Evolutionary conservation across 2,888 invertebrate species (phyloP).

Genomic region (Aspidapion aeneum): DNA sequence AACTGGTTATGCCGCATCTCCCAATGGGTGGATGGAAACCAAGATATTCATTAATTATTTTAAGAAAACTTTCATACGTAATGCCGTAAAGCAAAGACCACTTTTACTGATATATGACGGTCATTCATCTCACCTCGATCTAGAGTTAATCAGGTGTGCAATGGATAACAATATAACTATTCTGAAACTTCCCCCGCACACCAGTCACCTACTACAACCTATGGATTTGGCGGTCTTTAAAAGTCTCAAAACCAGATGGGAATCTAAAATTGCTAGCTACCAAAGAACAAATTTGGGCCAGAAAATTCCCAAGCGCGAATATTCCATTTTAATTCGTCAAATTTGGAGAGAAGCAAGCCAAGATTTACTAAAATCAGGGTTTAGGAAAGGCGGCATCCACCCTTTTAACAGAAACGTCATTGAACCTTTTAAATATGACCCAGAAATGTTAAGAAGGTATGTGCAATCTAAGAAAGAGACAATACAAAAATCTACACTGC

Average conservation of each 20-base stretch:
- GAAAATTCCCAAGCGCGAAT: conserved; percentile 18
- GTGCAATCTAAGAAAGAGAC: too few species aligned
- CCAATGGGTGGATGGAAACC: conserved; percentile 38
- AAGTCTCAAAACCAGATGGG: conserved; percentile 19
- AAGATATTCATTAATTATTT: conserved; percentile 25
- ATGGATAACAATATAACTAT: conserved; percentile 10
- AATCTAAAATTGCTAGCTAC: conserved; percentile 16
- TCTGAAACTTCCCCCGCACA: conserved; percentile 21
- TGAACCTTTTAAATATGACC: conserved; percentile 18
- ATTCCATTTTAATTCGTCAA: conserved; percentile 13
- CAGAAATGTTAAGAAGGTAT: background rate
- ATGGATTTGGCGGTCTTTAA: conserved; percentile 22
- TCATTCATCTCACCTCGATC: conserved; percentile 15
- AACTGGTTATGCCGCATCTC: conserved; percentile 36
- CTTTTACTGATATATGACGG: conserved; percentile 17
- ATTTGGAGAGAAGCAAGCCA: conserved; percentile 14
- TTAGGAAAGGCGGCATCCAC: conserved; percentile 13
- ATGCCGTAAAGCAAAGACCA: conserved; percentile 23
- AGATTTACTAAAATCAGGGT: conserved; percentile 13
- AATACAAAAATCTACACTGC: background rate
- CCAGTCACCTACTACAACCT: conserved; percentile 19
- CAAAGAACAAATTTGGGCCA: conserved; percentile 15
- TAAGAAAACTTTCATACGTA: conserved; percentile 13
- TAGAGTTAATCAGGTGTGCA: conserved; percentile 5
- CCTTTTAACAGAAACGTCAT: conserved; percentile 16